phyloP scores from a whole-genome alignment of 2,888 invertebrate species.

The Parapristionchus giblindavisi region DNA sequence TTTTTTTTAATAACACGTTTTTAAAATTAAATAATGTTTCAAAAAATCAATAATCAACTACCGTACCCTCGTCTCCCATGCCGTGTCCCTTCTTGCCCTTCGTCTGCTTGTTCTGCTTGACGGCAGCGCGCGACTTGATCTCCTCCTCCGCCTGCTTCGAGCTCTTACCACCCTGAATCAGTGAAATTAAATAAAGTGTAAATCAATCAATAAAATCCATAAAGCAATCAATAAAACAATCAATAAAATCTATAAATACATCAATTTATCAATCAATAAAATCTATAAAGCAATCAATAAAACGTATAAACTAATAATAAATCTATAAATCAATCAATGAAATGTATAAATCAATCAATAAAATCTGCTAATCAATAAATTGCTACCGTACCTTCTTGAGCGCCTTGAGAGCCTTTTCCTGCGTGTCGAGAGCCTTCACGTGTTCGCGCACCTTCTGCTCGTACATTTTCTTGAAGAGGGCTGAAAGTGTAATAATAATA shows the following conservation, averaged over 20 bases:
- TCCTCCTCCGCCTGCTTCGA: conserved; percentile 83
- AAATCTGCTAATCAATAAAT: neutral
- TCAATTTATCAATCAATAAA: too few species aligned
- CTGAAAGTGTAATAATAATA: conserved; percentile 46
- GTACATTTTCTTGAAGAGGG: conserved; percentile 94
- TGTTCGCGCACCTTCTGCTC: conserved; percentile 93
- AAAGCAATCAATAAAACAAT: neutral
- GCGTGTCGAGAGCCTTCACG: conserved; percentile 96
- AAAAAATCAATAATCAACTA: too few species aligned
- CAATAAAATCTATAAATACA: too few species aligned
- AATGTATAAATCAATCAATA: neutral
- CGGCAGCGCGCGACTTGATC: conserved; percentile 45
- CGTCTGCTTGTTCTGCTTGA: conserved; percentile 49
- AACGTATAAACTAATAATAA: too few species aligned
- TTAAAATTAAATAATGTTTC: too few species aligned
- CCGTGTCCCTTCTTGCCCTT: conserved; percentile 54
- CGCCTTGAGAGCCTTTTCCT: conserved; percentile 93
- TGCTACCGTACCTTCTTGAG: conserved; percentile 82
- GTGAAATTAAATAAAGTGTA: neutral
- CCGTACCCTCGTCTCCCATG: conserved; percentile 54
- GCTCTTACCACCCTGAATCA: conserved; percentile 81
- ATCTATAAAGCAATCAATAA: too few species aligned
- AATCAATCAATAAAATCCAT: neutral
- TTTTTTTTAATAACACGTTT: neutral
- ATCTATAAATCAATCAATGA: too few species aligned